Percentiles rank a stretch among this genome's conserved stretches.
phyloP scores from a whole-genome alignment of 2,113 vertebrate genomes.

The Phalacrocorax carbo region DNA sequence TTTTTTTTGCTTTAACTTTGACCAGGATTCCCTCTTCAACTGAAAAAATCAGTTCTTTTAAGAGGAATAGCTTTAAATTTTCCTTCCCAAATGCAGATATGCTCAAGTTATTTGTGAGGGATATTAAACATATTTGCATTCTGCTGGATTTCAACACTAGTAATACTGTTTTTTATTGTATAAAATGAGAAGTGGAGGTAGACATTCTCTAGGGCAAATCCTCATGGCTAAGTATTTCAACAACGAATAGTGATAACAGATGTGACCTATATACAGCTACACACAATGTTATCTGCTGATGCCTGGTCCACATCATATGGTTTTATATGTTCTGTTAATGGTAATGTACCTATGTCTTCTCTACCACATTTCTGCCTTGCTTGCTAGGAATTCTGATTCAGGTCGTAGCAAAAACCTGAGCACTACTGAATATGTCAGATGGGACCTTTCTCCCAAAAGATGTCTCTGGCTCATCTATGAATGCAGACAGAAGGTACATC shows the following conservation, averaged over 20 bases:
- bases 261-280: not conserved
- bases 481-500: not conserved
- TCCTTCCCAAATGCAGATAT: not conserved
- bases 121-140: not conserved
- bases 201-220: not conserved
- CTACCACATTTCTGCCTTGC: not conserved
- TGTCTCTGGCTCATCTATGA: not conserved
- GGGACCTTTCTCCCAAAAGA: not conserved
- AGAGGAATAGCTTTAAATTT: not conserved
- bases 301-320: not conserved
- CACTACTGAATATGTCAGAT: not conserved
- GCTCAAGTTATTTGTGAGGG: not conserved
- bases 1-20: not conserved
- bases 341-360: rapidly evolving
- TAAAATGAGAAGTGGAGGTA: not conserved
- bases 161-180: not conserved
- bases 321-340: not conserved
- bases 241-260: not conserved
- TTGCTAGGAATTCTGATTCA: not conserved
- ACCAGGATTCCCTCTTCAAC: not conserved
- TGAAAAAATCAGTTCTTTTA: not conserved
- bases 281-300: not conserved
- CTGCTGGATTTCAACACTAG: not conserved
- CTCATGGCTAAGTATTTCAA: not conserved
- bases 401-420: not conserved